Evolutionary conservation across 2,797 vertebrate species (phyloP).

Genomic region (Kryptolebias ocellatus): DNA sequence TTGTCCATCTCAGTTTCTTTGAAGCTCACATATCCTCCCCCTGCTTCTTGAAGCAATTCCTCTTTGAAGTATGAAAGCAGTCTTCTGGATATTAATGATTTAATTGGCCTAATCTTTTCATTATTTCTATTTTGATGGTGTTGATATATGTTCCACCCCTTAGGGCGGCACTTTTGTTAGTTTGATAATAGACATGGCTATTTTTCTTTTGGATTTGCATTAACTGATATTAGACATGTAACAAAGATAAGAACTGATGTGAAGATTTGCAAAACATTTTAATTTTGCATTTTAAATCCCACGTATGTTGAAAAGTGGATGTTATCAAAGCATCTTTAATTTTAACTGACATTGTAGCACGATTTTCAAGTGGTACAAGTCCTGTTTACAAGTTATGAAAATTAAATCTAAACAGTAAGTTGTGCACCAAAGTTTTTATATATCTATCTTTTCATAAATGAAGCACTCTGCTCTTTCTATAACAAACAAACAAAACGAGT

Average conservation of each 20-base stretch:
- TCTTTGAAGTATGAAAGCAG: slow-evolving; percentile 41
- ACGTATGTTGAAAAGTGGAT: not conserved
- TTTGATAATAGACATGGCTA: not conserved
- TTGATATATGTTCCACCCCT: not conserved
- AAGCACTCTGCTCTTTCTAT: too few species aligned
- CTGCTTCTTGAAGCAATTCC: slow-evolving; percentile 39
- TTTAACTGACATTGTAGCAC: not conserved
- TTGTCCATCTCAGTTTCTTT: slow-evolving; percentile 67
- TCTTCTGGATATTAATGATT: slow-evolving; percentile 30
- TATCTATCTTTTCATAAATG: too few species aligned
- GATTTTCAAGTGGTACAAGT: too few species aligned
- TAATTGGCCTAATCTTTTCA: slow-evolving; percentile 39
- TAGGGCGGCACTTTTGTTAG: not conserved
- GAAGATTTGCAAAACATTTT: too few species aligned
- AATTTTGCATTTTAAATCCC: too few species aligned
- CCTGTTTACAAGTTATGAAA: too few species aligned
- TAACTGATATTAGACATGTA: not conserved
- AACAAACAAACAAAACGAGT: too few species aligned
- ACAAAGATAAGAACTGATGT: not conserved
- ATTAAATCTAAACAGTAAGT: too few species aligned
- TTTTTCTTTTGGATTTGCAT: slow-evolving; percentile 5
- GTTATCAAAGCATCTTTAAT: not conserved
- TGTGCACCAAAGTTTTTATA: too few species aligned
- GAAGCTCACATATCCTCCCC: slow-evolving; percentile 53
- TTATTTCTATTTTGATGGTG: slow-evolving; percentile 15